Conservation (phyloP, 2,113 vertebrate genomes). For the Bujurquina vittata region DNA sequence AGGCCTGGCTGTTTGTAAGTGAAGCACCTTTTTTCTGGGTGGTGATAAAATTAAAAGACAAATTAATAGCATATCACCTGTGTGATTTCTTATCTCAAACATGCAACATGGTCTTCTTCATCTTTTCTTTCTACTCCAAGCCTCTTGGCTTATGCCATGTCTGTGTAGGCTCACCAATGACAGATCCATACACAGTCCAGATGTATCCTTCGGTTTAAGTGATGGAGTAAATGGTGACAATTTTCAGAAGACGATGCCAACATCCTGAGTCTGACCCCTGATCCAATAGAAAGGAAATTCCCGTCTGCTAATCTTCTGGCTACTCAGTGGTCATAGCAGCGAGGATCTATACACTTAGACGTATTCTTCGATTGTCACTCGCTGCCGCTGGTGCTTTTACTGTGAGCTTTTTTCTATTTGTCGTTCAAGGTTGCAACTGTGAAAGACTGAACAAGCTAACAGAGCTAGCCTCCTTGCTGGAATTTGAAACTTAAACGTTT, state of each 20-base stretch:
- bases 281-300: background rate
- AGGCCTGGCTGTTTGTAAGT: too few species aligned
- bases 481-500: too few species aligned
- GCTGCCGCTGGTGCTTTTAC: background rate
- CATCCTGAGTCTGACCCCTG: background rate
- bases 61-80: too few species aligned
- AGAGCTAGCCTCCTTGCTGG: background rate
- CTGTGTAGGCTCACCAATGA: rapidly evolving
- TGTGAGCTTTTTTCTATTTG: background rate
- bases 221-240: background rate
- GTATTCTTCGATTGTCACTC: background rate
- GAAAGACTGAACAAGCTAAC: background rate
- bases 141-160: rapidly evolving
- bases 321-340: background rate
- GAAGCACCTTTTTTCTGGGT: too few species aligned
- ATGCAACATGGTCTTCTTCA: too few species aligned
- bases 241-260: background rate
- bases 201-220: background rate
- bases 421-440: background rate
- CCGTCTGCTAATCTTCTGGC: background rate
- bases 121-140: background rate
- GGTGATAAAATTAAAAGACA: too few species aligned
- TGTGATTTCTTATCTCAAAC: too few species aligned
- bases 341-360: background rate
- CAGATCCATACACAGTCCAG: background rate